phyloP scores from a whole-genome alignment of 2,113 vertebrate genomes.

The Todiramphus chloris region DNA sequence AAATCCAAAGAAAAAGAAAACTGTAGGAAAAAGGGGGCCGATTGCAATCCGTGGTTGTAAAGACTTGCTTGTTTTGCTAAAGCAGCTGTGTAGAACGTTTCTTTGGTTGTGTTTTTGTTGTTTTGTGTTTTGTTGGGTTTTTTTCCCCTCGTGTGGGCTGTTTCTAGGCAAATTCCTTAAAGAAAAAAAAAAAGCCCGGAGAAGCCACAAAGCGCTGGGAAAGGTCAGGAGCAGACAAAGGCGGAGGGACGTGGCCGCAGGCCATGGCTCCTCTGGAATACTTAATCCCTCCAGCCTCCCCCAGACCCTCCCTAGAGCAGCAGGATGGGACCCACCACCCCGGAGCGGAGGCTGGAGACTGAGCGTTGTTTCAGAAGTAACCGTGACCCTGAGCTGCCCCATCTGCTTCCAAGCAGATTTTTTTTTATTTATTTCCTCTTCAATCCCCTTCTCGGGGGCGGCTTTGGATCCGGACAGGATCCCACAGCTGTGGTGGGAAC shows the following conservation, averaged over 20 bases:
- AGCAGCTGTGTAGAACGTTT: neutral
- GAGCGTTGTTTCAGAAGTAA: fast-evolving
- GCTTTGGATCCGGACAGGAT: neutral
- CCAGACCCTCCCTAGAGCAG: fast-evolving
- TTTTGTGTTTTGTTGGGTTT: neutral
- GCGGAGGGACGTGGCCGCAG: neutral
- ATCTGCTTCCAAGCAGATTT: neutral
- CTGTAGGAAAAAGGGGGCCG: no score
- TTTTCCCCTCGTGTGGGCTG: neutral
- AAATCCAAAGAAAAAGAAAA: neutral
- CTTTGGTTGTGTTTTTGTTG: neutral
- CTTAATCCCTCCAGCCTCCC: neutral
- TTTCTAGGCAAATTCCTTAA: constrained; percentile 42
- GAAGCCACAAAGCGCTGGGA: constrained; percentile 24
- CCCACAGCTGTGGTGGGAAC: neutral
- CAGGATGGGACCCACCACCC: neutral
- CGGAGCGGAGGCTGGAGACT: neutral
- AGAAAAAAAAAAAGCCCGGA: neutral
- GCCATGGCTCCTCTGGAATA: neutral
- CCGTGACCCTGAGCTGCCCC: neutral
- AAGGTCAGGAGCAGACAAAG: constrained; percentile 59
- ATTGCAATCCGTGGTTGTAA: neutral
- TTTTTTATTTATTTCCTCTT: neutral
- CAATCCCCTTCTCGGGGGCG: fast-evolving
- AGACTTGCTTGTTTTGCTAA: neutral